A percentile compares a stretch with the other conserved stretches of the same genome.
Conservation (phyloP, 2,888 invertebrate genomes). For the Sarcophaga caerulescens region DNA sequence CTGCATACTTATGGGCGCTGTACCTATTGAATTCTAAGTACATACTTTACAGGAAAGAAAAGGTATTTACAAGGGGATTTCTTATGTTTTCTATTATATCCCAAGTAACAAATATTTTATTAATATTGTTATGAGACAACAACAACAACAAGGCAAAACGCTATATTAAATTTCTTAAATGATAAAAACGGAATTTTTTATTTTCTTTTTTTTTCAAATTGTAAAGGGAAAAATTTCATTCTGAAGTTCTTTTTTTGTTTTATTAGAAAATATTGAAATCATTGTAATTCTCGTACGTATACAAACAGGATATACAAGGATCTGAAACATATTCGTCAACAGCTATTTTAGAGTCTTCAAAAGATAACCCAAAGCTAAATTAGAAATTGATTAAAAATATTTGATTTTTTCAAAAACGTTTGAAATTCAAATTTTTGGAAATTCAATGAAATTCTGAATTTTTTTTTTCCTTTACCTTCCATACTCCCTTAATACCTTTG, state of each 20-base stretch:
- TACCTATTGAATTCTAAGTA: constrained; percentile 39
- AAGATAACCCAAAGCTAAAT: constrained; percentile 46
- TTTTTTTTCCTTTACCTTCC: not conserved
- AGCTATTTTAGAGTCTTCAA: too few species aligned
- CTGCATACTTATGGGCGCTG: constrained; percentile 64
- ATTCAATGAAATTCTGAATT: not conserved
- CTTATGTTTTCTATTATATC: not conserved
- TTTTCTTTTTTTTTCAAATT: not conserved
- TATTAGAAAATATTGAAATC: constrained; percentile 47
- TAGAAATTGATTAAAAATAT: constrained; percentile 28
- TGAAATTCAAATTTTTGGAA: constrained; percentile 28
- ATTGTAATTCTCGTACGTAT: constrained; percentile 43
- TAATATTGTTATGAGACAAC: constrained; percentile 34
- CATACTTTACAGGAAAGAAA: constrained; percentile 1
- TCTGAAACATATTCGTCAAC: too few species aligned
- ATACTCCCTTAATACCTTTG: not conserved
- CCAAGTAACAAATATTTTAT: constrained; percentile 51
- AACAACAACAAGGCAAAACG: not conserved
- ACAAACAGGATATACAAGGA: too few species aligned
- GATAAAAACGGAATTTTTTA: constrained; percentile 36
- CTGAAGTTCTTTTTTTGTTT: constrained; percentile 7
- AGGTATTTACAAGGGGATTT: constrained; percentile 48
- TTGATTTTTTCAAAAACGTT: not conserved
- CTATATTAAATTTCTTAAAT: constrained; percentile 60
- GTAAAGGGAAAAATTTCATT: constrained; percentile 5